A percentile compares a stretch with the other conserved stretches of the same genome.
Evolutionary conservation across 2,888 invertebrate genomes (phyloP).

Genomic region (Caenorhabditis angaria): DNA sequence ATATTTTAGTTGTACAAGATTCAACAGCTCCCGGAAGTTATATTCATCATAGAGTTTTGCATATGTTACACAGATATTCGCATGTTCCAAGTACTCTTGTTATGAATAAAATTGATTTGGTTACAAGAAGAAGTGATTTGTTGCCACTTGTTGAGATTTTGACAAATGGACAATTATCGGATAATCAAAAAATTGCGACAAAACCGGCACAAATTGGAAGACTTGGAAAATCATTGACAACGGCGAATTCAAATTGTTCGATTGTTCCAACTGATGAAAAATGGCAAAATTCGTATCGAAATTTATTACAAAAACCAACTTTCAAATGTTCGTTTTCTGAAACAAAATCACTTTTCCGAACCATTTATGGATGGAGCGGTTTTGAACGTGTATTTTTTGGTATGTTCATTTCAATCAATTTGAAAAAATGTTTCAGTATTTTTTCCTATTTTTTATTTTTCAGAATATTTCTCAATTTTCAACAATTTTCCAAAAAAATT

Average conservation of each 20-base stretch:
- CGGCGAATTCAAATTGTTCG: constrained; percentile 7
- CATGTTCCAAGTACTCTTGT: constrained; percentile 79
- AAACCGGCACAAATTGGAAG: constrained; percentile 48
- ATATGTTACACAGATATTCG: constrained; percentile 66
- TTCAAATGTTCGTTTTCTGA: constrained; percentile 59
- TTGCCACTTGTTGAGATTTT: constrained; percentile 78
- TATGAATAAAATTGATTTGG: constrained; percentile 84
- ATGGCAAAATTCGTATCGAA: constrained; percentile 59
- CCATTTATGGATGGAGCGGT: constrained; percentile 78
- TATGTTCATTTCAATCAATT: constrained; percentile 5
- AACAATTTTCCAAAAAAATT: background rate
- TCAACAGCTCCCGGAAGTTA: constrained; percentile 66
- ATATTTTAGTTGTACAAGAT: constrained; percentile 70
- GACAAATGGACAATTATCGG: constrained; percentile 33
- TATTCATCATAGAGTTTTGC: constrained; percentile 68
- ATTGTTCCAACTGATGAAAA: constrained; percentile 49
- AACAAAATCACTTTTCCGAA: constrained; percentile 60
- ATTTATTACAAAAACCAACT: constrained; percentile 61
- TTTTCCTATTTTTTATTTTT: background rate
- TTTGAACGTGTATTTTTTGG: constrained; percentile 88
- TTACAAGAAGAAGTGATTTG: constrained; percentile 78
- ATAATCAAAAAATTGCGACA: constrained; percentile 34
- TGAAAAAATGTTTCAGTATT: too few relatives aligned
- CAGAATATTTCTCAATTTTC: background rate
- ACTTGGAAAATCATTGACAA: constrained; percentile 36